Evolutionary conservation across 2,797 vertebrate genomes (phyloP), one percentile per base, ranked within the genome.

Genomic region (Numenius phaeopus): DNA sequence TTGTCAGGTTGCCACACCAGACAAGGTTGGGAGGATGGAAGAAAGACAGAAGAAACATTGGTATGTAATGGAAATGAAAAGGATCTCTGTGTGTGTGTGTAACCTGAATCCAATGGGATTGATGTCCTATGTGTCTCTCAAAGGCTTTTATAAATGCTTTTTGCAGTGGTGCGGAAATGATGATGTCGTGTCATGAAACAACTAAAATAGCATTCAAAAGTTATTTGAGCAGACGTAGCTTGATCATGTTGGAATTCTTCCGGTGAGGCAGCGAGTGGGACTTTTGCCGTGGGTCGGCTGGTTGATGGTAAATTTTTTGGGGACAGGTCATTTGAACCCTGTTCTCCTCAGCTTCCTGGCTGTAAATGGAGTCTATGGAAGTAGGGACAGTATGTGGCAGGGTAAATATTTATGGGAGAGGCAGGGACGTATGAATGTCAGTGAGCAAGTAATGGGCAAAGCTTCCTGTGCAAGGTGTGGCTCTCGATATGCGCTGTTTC

Each of bases 251-350:
- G 83, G 46, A 81, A 75, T 73, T 81, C 22, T 66, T 93, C 58
- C 0, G 1, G 21, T 26, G 54, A 70, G 66, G 22, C 17, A 78
- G 50, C 29, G 52, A 1, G 1, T 0, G 1, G 17, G 9, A 46
- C 7, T 47, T 62, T 67, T 84, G 54, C 22, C 1, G 1, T 10
- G 8, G 11, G 17, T 52, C 20, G 85, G 22, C 42, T 1, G 1
- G 2, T 49, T 87, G 26, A 18, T 55, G 55, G 32, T 58, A 44
- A 85, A 55, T 62, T 1, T 32, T 81, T 81, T 79, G 78, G 37
- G 21, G 18, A 59, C 0, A 0, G 77, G 23, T 64, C 5, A 27
- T 67, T 85, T 83, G 70, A 85, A 26, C 24, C 8, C 9, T n/a
- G 26, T 50, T 20, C 20, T 86, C 32, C 32, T 80, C 52, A 73